Conservation (phyloP, 2,888 invertebrate species). For the Tachina grossa region DNA sequence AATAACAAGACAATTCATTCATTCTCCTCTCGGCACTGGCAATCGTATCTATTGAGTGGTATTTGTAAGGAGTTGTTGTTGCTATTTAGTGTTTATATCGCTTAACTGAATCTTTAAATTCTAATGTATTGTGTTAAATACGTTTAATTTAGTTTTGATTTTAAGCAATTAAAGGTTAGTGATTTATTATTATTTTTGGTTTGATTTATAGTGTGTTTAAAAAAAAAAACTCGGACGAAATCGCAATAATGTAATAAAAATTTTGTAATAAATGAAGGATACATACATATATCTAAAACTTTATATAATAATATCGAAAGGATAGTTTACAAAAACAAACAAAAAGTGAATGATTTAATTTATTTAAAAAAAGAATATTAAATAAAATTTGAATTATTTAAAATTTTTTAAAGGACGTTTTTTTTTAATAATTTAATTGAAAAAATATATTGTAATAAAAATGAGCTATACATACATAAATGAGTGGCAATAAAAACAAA, state of each 20-base stretch:
- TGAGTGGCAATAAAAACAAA: background rate
- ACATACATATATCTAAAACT: background rate
- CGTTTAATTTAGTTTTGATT: conserved; percentile 67
- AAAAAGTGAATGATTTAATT: background rate
- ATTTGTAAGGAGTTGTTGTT: conserved; percentile 62
- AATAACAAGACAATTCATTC: conserved; percentile 5
- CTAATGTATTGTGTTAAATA: conserved; percentile 57
- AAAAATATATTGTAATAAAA: background rate
- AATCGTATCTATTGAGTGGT: conserved; percentile 35
- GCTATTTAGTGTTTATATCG: conserved; percentile 19
- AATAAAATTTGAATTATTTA: background rate
- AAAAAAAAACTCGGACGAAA: background rate
- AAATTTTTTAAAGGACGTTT: background rate
- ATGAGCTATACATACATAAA: background rate
- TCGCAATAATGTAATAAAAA: background rate
- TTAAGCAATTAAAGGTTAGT: conserved; percentile 66
- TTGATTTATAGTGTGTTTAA: conserved; percentile 3
- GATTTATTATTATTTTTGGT: background rate
- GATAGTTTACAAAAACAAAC: background rate
- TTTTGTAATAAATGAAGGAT: background rate
- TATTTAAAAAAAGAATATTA: background rate
- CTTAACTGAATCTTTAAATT: conserved; percentile 68
- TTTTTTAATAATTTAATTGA: background rate
- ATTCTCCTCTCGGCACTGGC: conserved; percentile 44
- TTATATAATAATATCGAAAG: background rate